Evolutionary conservation across 1,140 invertebrate genomes (phyloP).

Genomic region (Pseudomyrmex dendroicus): DNA sequence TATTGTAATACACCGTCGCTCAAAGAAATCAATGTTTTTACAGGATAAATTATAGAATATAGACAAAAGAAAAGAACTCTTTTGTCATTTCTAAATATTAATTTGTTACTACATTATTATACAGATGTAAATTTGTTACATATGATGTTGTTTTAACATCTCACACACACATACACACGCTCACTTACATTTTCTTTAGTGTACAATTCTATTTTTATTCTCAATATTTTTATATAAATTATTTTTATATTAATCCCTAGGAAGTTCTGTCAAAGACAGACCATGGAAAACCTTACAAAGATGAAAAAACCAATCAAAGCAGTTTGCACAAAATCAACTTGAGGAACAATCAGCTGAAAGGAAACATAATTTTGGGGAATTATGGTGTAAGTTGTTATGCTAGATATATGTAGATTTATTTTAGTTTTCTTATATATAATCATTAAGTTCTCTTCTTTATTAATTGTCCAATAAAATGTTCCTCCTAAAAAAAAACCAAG

Average conservation of each 20-base stretch:
- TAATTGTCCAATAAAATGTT: neutral
- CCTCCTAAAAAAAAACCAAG: neutral
- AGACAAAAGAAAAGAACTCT: no score
- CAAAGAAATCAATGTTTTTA: no score
- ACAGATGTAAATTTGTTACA: no score
- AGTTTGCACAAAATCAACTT: slow-evolving; percentile 90
- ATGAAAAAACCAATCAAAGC: slow-evolving; percentile 82
- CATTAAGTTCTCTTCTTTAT: no score
- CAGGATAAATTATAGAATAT: no score
- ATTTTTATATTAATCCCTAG: slow-evolving; percentile 66
- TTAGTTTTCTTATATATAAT: no score
- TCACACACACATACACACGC: no score
- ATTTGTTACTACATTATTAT: no score
- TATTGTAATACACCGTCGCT: no score
- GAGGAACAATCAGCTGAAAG: slow-evolving; percentile 91
- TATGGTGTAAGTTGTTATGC: slow-evolving; percentile 89
- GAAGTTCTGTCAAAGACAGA: slow-evolving; percentile 81
- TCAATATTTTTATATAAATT: neutral
- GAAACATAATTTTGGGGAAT: slow-evolving; percentile 93
- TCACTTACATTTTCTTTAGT: neutral
- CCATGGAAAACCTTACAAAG: slow-evolving; percentile 75
- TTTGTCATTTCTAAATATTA: no score
- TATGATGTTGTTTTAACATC: no score
- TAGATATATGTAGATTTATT: no score
- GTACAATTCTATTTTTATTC: neutral